Conservation (phyloP, 2,888 invertebrate species). For the Drosophila peninsularis region DNA sequence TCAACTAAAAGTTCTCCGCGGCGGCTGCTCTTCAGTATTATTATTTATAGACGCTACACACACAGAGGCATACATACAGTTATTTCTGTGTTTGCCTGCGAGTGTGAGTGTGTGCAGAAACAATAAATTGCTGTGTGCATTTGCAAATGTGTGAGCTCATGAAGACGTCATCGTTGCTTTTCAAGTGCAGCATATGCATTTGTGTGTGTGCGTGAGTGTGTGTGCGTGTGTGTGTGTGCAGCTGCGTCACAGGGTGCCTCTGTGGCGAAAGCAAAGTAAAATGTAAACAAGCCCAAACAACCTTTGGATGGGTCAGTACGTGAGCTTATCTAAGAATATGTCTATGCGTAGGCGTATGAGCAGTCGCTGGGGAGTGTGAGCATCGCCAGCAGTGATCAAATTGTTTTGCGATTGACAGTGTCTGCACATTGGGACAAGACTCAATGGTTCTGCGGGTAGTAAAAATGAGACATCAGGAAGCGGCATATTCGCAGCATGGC, state of each 20-base stretch:
- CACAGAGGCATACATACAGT: slow-evolving; percentile 14
- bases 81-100: background rate
- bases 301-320: slow-evolving; percentile 23
- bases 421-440: background rate
- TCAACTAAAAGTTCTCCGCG: slow-evolving; percentile 33
- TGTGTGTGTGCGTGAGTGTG: slow-evolving; percentile 2
- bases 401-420: background rate
- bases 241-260: slow-evolving; percentile 58
- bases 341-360: slow-evolving; percentile 13
- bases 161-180: slow-evolving; percentile 46
- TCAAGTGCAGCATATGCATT: slow-evolving; percentile 40
- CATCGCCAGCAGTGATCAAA: slow-evolving; percentile 18
- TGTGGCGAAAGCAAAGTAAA: slow-evolving; percentile 60
- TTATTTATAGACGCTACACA: slow-evolving; percentile 64
- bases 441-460: background rate
- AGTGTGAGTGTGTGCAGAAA: slow-evolving; percentile 30
- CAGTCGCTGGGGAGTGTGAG: slow-evolving; percentile 17
- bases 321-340: slow-evolving; percentile 18
- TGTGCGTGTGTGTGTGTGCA: background rate
- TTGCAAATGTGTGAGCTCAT: slow-evolving; percentile 7
- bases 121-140: slow-evolving; percentile 54
- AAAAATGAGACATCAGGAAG: no score
- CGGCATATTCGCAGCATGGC: no score
- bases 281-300: slow-evolving; percentile 65
- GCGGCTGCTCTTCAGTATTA: slow-evolving; percentile 33